These are phyloP conservation scores for Eumacrocentrus americanus DNA, from an alignment of 2,888 invertebrate species.

Conservation along the genomic window DNA sequence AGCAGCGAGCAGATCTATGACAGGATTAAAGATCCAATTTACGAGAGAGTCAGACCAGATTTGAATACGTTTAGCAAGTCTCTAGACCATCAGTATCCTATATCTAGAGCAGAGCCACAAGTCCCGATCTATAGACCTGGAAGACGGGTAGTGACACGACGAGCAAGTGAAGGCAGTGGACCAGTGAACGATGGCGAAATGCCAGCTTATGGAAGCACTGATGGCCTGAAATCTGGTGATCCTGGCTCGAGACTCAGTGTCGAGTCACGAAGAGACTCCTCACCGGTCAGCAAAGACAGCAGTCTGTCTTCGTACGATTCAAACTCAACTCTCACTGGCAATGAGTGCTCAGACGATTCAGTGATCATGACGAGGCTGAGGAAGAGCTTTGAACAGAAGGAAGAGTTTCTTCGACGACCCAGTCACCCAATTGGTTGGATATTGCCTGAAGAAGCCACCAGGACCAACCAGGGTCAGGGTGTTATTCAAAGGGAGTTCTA, in stretches of 20 bases:
- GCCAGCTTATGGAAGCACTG: slow-evolving; percentile 44
- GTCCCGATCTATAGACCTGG: slow-evolving; percentile 54
- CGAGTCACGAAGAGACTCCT: slow-evolving; percentile 68
- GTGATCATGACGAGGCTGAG: slow-evolving; percentile 77
- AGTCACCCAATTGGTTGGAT: slow-evolving; percentile 71
- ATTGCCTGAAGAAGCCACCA: slow-evolving; percentile 63
- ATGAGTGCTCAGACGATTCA: slow-evolving; percentile 72
- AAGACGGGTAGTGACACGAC: slow-evolving; percentile 53
- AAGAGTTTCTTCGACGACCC: slow-evolving; percentile 83
- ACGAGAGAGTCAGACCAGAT: slow-evolving; percentile 54
- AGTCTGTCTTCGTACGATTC: slow-evolving; percentile 73
- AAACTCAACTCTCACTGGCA: slow-evolving; percentile 71
- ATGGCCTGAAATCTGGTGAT: slow-evolving; percentile 42
- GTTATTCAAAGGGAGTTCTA: slow-evolving; percentile 75
- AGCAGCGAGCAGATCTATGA: slow-evolving; percentile 59
- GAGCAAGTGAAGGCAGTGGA: slow-evolving; percentile 64
- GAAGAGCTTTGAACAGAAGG: slow-evolving; percentile 87
- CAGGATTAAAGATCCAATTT: slow-evolving; percentile 56
- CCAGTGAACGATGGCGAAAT: slow-evolving; percentile 50
- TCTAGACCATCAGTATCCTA: slow-evolving; percentile 49
- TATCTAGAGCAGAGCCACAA: slow-evolving; percentile 56
- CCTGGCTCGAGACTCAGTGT: slow-evolving; percentile 62
- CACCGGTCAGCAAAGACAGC: slow-evolving; percentile 72
- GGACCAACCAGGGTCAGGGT: slow-evolving; percentile 28
- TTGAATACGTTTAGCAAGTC: slow-evolving; percentile 48